Evolutionary conservation across 1,140 invertebrate species (phyloP).

Genomic region (Papilio machaon): DNA sequence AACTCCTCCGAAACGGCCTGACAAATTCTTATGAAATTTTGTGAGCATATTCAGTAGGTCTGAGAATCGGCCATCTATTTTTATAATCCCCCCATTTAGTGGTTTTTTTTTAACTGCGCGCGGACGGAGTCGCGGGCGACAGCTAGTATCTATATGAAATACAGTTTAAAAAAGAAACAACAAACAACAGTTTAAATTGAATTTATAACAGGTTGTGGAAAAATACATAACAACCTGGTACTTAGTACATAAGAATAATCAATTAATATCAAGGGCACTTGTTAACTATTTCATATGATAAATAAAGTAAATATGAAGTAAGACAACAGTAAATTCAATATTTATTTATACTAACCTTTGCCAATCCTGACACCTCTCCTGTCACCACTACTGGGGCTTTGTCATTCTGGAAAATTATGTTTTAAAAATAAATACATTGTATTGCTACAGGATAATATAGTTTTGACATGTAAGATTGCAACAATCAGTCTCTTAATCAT

Average conservation of each 20-base stretch:
- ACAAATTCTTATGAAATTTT: too few relatives aligned
- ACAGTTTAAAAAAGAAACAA: background rate
- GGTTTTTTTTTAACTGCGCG: too few relatives aligned
- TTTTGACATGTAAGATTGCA: too few relatives aligned
- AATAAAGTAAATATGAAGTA: background rate
- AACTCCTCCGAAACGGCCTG: too few relatives aligned
- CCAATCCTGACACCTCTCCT: conserved; percentile 72
- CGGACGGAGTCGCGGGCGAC: too few relatives aligned
- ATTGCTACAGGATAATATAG: too few relatives aligned
- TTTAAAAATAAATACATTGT: background rate
- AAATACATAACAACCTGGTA: background rate
- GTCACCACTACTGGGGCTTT: conserved; percentile 70
- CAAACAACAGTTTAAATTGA: too few relatives aligned
- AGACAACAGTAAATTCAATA: background rate
- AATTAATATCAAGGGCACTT: conserved; percentile 1
- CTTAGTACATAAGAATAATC: background rate
- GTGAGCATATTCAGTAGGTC: too few relatives aligned
- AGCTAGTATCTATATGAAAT: too few relatives aligned
- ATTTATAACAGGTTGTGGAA: background rate
- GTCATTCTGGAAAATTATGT: conserved; percentile 65
- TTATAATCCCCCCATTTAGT: too few relatives aligned
- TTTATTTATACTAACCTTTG: conserved; percentile 62
- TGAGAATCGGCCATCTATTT: too few relatives aligned
- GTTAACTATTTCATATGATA: background rate
- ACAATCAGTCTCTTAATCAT: too few relatives aligned